Conservation (phyloP, 2,888 invertebrate genomes). For the Rapana venosa region DNA sequence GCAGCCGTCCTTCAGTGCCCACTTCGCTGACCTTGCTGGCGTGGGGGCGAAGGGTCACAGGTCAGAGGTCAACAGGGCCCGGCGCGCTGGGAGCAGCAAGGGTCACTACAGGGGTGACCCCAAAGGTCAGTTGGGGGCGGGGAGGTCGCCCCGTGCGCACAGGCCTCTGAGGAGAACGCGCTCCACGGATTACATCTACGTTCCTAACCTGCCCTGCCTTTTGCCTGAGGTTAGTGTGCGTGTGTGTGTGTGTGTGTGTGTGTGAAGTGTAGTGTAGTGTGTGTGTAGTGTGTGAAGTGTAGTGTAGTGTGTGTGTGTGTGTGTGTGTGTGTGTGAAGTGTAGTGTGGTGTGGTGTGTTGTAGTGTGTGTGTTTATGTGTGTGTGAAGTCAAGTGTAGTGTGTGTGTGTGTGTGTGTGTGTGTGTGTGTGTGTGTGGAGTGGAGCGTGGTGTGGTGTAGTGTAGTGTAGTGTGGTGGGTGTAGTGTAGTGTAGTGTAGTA, state of each 20-base stretch:
- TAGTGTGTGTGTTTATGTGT: neutral
- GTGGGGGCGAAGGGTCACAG: neutral
- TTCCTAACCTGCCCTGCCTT: neutral
- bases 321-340: constrained; percentile 7
- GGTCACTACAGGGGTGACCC: neutral
- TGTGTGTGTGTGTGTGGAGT: neutral
- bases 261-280: constrained; percentile 14
- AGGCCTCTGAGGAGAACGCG: neutral
- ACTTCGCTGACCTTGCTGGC: neutral
- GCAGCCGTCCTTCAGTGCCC: neutral
- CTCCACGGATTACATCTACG: constrained; percentile 1
- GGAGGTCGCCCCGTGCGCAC: neutral
- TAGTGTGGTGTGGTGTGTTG: neutral
- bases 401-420: neutral
- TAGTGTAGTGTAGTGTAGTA: neutral
- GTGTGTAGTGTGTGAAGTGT: neutral
- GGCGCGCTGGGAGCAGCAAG: neutral
- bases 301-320: neutral
- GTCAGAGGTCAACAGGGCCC: neutral
- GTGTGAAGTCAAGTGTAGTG: too few species aligned
- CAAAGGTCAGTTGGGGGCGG: neutral
- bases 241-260: neutral
- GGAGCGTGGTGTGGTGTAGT: too few species aligned
- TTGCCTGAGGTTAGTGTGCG: neutral
- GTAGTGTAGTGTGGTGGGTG: neutral